A percentile compares a stretch with the other conserved stretches of the same genome.
phyloP scores from a whole-genome alignment of 2,888 invertebrate species.

The Apantesis nais region DNA sequence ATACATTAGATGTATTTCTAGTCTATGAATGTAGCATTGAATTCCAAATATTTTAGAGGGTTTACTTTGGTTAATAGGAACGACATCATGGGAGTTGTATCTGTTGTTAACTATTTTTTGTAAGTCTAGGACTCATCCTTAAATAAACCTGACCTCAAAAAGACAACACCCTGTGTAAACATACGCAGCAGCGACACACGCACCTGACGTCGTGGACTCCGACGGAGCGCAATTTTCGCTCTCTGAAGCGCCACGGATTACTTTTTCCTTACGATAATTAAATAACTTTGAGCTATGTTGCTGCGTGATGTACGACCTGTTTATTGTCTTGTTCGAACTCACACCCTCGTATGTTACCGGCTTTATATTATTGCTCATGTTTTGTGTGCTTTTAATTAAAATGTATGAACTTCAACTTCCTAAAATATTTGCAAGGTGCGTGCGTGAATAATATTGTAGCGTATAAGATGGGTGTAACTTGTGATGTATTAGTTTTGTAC shows the following conservation, averaged over 20 bases:
- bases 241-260: slow-evolving; percentile 75
- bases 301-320: slow-evolving; percentile 80
- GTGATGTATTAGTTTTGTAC: not conserved
- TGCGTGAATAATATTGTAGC: slow-evolving; percentile 23
- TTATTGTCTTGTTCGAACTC: slow-evolving; percentile 72
- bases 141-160: not conserved
- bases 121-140: not conserved
- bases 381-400: slow-evolving; percentile 49
- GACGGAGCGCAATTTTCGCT: slow-evolving; percentile 76
- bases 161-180: slow-evolving; percentile 60
- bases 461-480: slow-evolving; percentile 1
- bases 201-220: slow-evolving; percentile 70
- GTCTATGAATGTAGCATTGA: too few relatives aligned
- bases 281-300: slow-evolving; percentile 84
- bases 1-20: too few relatives aligned
- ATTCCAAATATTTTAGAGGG: too few relatives aligned
- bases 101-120: not conserved
- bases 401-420: slow-evolving; percentile 43
- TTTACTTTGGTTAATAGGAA: too few relatives aligned
- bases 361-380: slow-evolving; percentile 60
- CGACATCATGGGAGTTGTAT: not conserved
- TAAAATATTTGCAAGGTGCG: slow-evolving; percentile 37
- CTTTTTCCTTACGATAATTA: slow-evolving; percentile 85
- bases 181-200: slow-evolving; percentile 65
- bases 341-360: slow-evolving; percentile 54